Percentiles rank a stretch among this genome's conserved stretches.
These are phyloP conservation scores for Drosophila obscura DNA, from an alignment of 1,140 invertebrate genomes.

Conservation along the genomic window DNA sequence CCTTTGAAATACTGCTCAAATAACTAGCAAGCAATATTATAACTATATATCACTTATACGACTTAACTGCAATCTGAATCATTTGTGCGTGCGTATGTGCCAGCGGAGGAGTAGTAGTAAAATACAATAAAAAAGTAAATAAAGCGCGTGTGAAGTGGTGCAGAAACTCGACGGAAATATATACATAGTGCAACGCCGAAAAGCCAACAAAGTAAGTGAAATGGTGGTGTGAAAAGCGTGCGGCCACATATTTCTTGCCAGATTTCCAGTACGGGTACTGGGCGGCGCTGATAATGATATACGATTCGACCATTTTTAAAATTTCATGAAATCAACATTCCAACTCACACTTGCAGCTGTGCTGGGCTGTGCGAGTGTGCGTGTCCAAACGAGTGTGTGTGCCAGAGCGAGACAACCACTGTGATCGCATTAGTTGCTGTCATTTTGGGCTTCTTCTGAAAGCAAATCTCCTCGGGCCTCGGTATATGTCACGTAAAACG, in stretches of 20 bases:
- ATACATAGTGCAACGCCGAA: conserved; percentile 12
- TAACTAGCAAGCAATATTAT: conserved; percentile 58
- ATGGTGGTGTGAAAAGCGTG: conserved; percentile 21
- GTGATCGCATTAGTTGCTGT: conserved; percentile 62
- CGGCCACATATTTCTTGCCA: conserved; percentile 16
- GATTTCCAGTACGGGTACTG: conserved; percentile 19
- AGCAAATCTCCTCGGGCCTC: conserved; percentile 55
- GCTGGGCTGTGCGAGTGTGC: conserved; percentile 23
- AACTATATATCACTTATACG: conserved; percentile 49
- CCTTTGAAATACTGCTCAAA: conserved; percentile 78
- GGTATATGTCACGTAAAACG: conserved; percentile 70
- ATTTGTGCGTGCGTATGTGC: conserved; percentile 57
- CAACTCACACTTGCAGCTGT: conserved; percentile 59
- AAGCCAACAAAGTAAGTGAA: conserved; percentile 62
- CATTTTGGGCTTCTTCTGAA: conserved; percentile 59
- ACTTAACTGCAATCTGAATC: conserved; percentile 33
- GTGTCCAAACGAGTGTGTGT: conserved; percentile 24
- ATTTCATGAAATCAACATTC: conserved; percentile 82
- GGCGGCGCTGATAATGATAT: conserved; percentile 67
- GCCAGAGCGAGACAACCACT: conserved; percentile 66
- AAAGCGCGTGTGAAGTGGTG: conserved; percentile 76
- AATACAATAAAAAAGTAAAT: conserved; percentile 74
- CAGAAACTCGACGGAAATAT: conserved; percentile 55
- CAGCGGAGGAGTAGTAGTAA: conserved; percentile 46
- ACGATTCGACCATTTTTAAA: conserved; percentile 79